Conservation (phyloP, 1,140 invertebrate genomes). For the Centruroides vittatus region DNA sequence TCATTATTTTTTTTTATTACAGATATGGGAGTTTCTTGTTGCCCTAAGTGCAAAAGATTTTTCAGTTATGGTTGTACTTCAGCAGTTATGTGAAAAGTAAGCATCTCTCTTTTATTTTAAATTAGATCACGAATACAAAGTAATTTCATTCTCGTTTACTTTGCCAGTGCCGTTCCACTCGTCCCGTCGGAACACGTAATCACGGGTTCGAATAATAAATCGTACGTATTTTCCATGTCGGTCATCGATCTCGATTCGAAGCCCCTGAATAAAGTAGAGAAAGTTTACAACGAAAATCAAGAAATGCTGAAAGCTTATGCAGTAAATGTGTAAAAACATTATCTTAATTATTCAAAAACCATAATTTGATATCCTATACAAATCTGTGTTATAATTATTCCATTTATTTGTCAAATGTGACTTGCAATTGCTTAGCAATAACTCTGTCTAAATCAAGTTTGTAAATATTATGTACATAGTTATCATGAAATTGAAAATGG, state of each 20-base stretch:
- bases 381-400: too few relatives aligned
- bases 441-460: too few relatives aligned
- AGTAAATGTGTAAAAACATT: too few relatives aligned
- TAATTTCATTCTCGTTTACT: background rate
- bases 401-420: too few relatives aligned
- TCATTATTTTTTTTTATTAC: background rate
- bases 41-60: conserved; percentile 7
- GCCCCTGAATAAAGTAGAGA: conserved; percentile 4
- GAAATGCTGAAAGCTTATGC: too few relatives aligned
- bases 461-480: too few relatives aligned
- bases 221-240: conserved; percentile 3
- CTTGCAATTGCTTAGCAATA: too few relatives aligned
- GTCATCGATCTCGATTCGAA: conserved; percentile 7
- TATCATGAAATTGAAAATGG: too few relatives aligned
- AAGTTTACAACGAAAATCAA: background rate
- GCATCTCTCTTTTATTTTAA: background rate
- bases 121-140: background rate
- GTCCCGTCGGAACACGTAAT: background rate
- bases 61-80: conserved; percentile 7
- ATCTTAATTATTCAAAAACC: too few relatives aligned
- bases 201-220: background rate
- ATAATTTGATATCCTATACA: too few relatives aligned
- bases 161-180: background rate
- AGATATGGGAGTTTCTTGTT: conserved; percentile 10
- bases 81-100: conserved; percentile 2